Base-by-base conservation (phyloP, 2,113 vertebrate genomes). In the Callipepla californica region DNA sequence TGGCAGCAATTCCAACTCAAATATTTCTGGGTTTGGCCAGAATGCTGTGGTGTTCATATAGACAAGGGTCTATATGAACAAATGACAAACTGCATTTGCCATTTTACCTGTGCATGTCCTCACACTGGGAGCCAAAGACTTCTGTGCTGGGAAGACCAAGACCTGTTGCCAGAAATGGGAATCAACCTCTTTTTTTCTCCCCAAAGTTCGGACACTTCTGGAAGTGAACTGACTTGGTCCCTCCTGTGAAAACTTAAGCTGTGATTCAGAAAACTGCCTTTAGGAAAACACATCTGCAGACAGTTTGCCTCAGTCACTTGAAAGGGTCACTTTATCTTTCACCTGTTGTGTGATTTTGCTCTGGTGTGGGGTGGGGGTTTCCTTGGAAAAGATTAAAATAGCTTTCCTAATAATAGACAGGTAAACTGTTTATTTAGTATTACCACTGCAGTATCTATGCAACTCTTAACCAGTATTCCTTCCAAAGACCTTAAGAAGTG, bases 371-470 rank as follows among this genome's bases (percentile, higher is more conserved):
- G 15, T 2, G n/a, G n/a, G 17, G 20, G 26, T 6, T 91, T 44
- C 79, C 63, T 48, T 70, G 50, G 34, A 92, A 85, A 92, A 93
- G 21, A 14, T 85, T 87, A 32, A 47, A 73, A 77, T 13, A 79
- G 23, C 42, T 72, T 22, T 90, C 40, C 7, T 63, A 53, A 40
- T n/a, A 83, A 73, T 8, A 7, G 26, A 34, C 40, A 84, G 50
- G 62, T 44, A 62, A 79, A 78, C 36, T 84, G 36, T 66, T 87
- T 76, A 66, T 67, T 63, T 38, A 67, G 50, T 32, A 62, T 59
- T 73, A 63, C 59, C 34, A 68, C 40, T 2, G 1, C 58, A 80
- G 48, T 40, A 36, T 40, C 70, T 63, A 32, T 15, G 45, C 32
- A 89, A 14, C 68, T 80, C 19, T 62, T 74, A 82, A 36, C 63